Percentiles rank a stretch among this genome's conserved stretches.
Conservation (phyloP, 2,113 vertebrate genomes). For the Anser cygnoides region DNA sequence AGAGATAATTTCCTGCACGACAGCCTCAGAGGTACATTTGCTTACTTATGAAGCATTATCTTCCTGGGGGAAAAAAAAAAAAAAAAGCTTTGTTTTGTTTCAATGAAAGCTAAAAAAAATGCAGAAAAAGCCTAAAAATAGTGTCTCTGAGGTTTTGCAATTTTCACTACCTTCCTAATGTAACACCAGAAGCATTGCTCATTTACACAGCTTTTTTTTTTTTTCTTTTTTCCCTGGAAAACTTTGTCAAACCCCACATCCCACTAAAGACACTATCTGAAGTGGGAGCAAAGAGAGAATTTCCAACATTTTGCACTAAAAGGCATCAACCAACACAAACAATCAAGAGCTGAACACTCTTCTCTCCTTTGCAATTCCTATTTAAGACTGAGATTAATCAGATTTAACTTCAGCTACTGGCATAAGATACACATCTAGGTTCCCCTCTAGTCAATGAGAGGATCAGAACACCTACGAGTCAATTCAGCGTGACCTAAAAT, state of each 20-base stretch:
- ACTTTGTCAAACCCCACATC: slow-evolving; percentile 5
- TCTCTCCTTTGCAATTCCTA: not conserved
- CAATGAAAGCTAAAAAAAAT: slow-evolving; percentile 26
- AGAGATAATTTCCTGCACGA: slow-evolving; percentile 14
- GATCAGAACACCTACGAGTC: not conserved
- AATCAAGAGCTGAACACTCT: not conserved
- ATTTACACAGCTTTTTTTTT: not conserved
- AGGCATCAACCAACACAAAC: slow-evolving; percentile 11
- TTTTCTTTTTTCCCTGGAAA: not conserved
- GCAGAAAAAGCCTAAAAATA: slow-evolving; percentile 47
- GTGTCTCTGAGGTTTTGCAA: not conserved
- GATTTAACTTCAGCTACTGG: not conserved
- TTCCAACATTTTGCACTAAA: slow-evolving; percentile 13
- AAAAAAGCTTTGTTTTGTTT: slow-evolving; percentile 3
- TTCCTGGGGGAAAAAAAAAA: not conserved
- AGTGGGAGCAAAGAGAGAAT: not conserved
- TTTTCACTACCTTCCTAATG: not conserved
- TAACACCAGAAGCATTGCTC: slow-evolving; percentile 6
- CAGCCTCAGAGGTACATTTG: not conserved
- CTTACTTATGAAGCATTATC: slow-evolving; percentile 22
- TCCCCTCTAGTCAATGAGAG: not conserved
- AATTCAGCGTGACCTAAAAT: not conserved
- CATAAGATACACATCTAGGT: no score
- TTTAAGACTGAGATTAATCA: not conserved
- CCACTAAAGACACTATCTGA: not conserved